Evolutionary conservation across 2,113 vertebrate species (phyloP).

Genomic region (Neotoma lepida): DNA sequence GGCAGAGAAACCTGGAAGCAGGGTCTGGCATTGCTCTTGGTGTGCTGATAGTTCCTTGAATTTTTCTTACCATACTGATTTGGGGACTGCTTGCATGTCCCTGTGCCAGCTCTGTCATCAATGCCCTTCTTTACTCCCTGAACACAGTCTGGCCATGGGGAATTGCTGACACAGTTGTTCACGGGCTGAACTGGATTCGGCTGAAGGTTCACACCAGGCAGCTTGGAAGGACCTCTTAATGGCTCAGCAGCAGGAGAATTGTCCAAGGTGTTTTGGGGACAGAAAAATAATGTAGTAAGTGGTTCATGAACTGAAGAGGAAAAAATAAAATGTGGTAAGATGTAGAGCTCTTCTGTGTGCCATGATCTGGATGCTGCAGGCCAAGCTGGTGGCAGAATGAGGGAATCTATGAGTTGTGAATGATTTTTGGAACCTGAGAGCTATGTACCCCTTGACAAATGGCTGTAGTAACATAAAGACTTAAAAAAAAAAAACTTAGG

Average conservation of each 20-base stretch:
- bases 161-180: not conserved
- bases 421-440: not conserved
- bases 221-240: not conserved
- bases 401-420: not conserved
- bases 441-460: not conserved
- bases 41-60: not conserved
- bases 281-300: not conserved
- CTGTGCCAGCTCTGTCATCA: fast-evolving
- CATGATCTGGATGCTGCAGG: too few relatives aligned
- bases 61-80: not conserved
- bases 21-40: not conserved
- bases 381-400: not conserved
- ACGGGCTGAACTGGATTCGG: not conserved
- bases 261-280: not conserved
- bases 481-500: not conserved
- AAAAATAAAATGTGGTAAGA: not conserved
- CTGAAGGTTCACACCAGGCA: not conserved
- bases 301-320: not conserved
- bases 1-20: not conserved
- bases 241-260: not conserved
- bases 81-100: not conserved
- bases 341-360: fast-evolving
- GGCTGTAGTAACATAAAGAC: not conserved
- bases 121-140: not conserved
- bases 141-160: not conserved